phyloP scores from a whole-genome alignment of 1,140 invertebrate genomes.

The Rhynchophorus ferrugineus region DNA sequence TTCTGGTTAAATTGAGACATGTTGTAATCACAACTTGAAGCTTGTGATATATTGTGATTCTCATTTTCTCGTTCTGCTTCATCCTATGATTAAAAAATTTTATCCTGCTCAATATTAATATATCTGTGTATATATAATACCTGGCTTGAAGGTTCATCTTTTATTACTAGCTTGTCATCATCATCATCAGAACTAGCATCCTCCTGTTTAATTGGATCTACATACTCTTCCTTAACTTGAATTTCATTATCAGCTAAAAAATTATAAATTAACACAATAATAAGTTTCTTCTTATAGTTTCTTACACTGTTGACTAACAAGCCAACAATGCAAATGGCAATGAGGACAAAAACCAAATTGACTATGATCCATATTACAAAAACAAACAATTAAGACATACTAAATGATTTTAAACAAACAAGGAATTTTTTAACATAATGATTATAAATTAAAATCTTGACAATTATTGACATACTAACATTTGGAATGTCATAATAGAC shows the following conservation, averaged over 20 bases:
- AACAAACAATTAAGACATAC: no score
- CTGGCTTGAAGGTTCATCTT: slow-evolving; percentile 33
- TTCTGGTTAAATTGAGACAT: slow-evolving; percentile 53
- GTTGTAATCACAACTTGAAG: slow-evolving; percentile 59
- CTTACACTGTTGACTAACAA: no score
- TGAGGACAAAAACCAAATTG: slow-evolving; percentile 1
- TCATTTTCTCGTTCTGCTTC: slow-evolving; percentile 27
- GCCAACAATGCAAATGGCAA: slow-evolving; percentile 1
- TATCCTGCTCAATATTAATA: no score
- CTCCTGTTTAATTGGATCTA: slow-evolving; percentile 37
- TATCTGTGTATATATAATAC: no score
- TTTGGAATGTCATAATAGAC: not conserved
- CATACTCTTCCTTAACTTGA: slow-evolving; percentile 21
- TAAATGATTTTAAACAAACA: slow-evolving; percentile 9
- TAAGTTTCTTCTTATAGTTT: no score
- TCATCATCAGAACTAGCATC: slow-evolving; percentile 33
- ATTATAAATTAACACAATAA: no score
- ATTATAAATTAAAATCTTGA: no score
- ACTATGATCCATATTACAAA: not conserved
- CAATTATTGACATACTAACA: slow-evolving; percentile 1
- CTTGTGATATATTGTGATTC: slow-evolving; percentile 30
- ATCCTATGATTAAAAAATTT: not conserved
- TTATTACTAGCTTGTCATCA: slow-evolving; percentile 36
- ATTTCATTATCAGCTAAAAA: slow-evolving; percentile 25
- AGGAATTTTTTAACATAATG: no score